A percentile compares a stretch with the other conserved stretches of the same genome.
These are phyloP conservation scores for Coryphaenoides rupestris DNA, from an alignment of 2,113 vertebrate species.

Conservation along the genomic window DNA sequence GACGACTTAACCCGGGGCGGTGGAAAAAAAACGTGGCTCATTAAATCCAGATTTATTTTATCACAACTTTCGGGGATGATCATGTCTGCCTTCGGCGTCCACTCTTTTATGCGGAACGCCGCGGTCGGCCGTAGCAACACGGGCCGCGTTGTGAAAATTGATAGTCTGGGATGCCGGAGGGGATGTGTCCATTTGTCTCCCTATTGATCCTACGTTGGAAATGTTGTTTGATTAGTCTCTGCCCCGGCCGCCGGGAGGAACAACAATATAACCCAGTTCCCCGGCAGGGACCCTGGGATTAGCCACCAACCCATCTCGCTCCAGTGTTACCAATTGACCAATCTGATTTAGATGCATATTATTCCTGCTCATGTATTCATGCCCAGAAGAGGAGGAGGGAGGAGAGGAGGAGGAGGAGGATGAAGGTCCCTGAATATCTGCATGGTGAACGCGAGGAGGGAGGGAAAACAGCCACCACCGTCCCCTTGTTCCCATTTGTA, in stretches of 20 bases:
- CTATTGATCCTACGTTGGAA: conserved; percentile 49
- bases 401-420: conserved; percentile 33
- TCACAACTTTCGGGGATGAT: no score
- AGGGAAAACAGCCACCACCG: no score
- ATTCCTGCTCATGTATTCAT: conserved; percentile 62
- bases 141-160: conserved; percentile 2
- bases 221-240: conserved; percentile 62
- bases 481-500: no score
- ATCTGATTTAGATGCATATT: conserved; percentile 59
- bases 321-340: conserved; percentile 63
- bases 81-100: no score
- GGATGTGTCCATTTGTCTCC: conserved; percentile 42
- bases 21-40: not conserved
- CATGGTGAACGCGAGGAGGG: no score
- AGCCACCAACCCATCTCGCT: conserved; percentile 53
- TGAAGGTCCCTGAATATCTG: no score
- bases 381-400: conserved; percentile 45
- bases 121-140: no score
- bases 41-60: not conserved
- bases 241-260: conserved; percentile 46
- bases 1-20: no score
- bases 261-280: no score
- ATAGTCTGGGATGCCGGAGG: conserved; percentile 6
- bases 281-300: conserved; percentile 53
- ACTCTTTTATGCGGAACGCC: no score